These are phyloP conservation scores for Acanthosepion esculentum DNA, from an alignment of 2,888 invertebrate species.

Conservation along the genomic window DNA sequence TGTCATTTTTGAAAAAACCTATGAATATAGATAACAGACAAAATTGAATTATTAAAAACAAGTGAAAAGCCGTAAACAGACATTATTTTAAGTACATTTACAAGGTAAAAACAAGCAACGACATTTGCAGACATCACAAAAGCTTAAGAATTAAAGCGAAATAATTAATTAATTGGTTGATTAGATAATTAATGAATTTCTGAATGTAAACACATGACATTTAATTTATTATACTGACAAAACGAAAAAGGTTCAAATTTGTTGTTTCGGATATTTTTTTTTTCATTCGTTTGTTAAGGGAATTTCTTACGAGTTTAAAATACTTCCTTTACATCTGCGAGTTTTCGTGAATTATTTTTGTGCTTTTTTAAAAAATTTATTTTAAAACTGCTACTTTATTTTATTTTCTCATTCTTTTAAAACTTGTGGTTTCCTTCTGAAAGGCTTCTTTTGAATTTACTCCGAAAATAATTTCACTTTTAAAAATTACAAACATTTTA, in stretches of 20 bases:
- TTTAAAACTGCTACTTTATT: neutral
- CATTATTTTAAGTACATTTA: neutral
- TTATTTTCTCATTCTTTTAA: no score
- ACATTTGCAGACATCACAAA: no score
- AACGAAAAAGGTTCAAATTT: neutral
- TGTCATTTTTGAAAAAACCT: neutral
- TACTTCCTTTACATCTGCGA: neutral
- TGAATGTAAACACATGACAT: neutral
- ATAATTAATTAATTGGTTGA: neutral
- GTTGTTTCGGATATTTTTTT: neutral
- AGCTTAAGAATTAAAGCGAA: neutral
- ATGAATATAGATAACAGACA: neutral
- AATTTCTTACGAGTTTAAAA: neutral
- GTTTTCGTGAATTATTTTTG: neutral
- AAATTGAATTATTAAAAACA: neutral
- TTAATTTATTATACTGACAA: slow-evolving; percentile 21
- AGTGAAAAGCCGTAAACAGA: neutral
- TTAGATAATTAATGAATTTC: slow-evolving; percentile 15
- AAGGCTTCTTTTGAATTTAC: no score
- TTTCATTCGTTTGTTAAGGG: neutral
- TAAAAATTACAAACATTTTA: no score
- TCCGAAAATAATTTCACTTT: no score
- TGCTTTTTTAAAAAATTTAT: neutral
- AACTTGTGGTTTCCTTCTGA: no score
- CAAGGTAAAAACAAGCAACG: neutral